Conservation (phyloP, 1,140 invertebrate species). For the Scaptomyza montana region DNA sequence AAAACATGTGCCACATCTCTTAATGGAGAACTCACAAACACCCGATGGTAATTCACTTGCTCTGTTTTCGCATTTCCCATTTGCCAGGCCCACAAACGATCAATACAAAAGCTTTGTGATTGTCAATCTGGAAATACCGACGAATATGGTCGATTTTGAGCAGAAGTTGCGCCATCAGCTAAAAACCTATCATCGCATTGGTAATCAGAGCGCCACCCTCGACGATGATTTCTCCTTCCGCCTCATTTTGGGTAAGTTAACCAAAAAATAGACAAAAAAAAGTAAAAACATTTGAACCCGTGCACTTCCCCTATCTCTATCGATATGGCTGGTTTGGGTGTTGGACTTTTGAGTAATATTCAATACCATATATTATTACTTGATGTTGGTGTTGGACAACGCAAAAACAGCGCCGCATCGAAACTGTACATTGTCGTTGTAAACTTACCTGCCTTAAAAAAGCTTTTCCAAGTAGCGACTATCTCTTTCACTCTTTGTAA, state of each 20-base stretch:
- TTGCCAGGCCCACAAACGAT: slow-evolving; percentile 56
- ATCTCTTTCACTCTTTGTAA: slow-evolving; percentile 10
- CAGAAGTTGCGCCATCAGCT: slow-evolving; percentile 51
- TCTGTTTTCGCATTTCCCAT: neutral
- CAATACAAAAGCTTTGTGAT: slow-evolving; percentile 52
- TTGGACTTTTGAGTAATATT: slow-evolving; percentile 1
- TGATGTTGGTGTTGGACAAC: slow-evolving; percentile 29
- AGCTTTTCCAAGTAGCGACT: slow-evolving; percentile 1
- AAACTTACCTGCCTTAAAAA: neutral
- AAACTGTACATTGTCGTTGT: neutral
- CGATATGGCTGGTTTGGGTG: slow-evolving; percentile 16
- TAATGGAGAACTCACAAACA: no score
- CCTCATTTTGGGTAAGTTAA: slow-evolving; percentile 57
- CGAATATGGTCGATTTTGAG: slow-evolving; percentile 45
- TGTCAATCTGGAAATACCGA: slow-evolving; percentile 63
- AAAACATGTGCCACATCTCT: no score
- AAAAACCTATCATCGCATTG: slow-evolving; percentile 37
- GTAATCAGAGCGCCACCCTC: slow-evolving; percentile 42
- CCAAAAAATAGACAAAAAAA: neutral
- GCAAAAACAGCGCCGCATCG: neutral
- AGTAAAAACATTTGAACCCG: neutral
- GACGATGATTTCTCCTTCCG: slow-evolving; percentile 54
- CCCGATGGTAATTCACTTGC: neutral
- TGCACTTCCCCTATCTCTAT: neutral
- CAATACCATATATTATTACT: neutral